Conservation (phyloP, 2,888 invertebrate genomes). For the Himalopsyche japonica region DNA sequence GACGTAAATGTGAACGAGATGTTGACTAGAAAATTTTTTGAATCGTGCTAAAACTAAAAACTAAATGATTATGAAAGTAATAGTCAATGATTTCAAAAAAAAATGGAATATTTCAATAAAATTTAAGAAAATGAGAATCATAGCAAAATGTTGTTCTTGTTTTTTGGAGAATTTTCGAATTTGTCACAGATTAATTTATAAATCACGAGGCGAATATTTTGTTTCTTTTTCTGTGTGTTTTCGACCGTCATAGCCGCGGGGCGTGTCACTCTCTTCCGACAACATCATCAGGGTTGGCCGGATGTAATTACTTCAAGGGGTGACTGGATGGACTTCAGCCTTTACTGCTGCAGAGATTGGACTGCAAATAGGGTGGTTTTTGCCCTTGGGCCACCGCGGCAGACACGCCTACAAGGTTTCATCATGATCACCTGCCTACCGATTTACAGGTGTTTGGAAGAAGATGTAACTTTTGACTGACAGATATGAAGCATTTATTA, state of each 20-base stretch:
- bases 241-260: conserved; percentile 7
- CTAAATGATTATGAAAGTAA: too few relatives aligned
- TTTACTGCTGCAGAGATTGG: conserved; percentile 5
- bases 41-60: too few relatives aligned
- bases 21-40: too few relatives aligned
- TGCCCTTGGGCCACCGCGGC: conserved; percentile 18
- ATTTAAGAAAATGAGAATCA: too few relatives aligned
- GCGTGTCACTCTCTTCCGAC: conserved; percentile 8
- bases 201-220: not conserved
- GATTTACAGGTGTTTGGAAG: not conserved
- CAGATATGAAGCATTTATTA: too few relatives aligned
- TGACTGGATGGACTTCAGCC: not conserved
- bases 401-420: conserved; percentile 19
- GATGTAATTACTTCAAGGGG: conserved; percentile 13
- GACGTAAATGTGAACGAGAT: too few relatives aligned
- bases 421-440: not conserved
- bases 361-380: not conserved
- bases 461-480: not conserved
- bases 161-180: not conserved
- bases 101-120: too few relatives aligned
- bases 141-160: too few relatives aligned
- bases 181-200: not conserved
- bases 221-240: not conserved
- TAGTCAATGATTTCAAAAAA: too few relatives aligned
- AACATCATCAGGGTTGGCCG: conserved; percentile 22